Evolutionary conservation across 2,113 vertebrate genomes (phyloP), one percentile per base, ranked within the genome.

Genomic region (Telmatochromis brachygnathus): DNA sequence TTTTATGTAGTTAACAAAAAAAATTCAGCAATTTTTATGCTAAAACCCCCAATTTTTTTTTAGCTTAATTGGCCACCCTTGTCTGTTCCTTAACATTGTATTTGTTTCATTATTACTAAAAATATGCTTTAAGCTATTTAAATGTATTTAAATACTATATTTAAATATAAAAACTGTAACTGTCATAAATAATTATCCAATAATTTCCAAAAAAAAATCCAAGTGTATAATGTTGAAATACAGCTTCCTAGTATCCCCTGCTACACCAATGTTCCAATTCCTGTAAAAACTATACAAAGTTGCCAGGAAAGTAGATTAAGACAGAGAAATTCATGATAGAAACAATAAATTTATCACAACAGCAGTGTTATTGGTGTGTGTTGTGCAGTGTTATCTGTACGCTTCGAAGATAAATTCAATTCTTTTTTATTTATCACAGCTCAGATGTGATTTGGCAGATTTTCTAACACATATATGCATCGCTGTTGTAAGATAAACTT

Each of bases 381-480:
- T 14, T 39, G n/a, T 39, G 35, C 62, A 70, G 62, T 42, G 35
- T 70, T 70, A 39, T 42, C 65, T 23, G n/a, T 23, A 23, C 5
- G 7, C n/a, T 42, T 70, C 2, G 1, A 70, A 42, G 65, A 42
- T 42, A 42, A 39, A 70, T 23, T 70, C n/a, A 42, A 23, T 21
- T 70, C 7, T 23, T 70, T 42, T 70, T 42, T 15, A 23, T 70
- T 15, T 42, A 42, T 42, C 7, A 9, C 39, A 42, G 65, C n/a
- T 70, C 65, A 70, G 37, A 23, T 42, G n/a, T 68, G 35, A 68
- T 68, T 37, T 68, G 35, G 62, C 35, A 14, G 19, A 23, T 45
- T 73, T 73, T 73, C 68, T 37, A 65, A n/a, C 30, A 65, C 30
- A 37, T 33, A 65, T 65, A 65, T 65, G 60, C 60, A 65, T 65